phyloP scores from a whole-genome alignment of 2,888 invertebrate genomes.

The Lymantria monacha region DNA sequence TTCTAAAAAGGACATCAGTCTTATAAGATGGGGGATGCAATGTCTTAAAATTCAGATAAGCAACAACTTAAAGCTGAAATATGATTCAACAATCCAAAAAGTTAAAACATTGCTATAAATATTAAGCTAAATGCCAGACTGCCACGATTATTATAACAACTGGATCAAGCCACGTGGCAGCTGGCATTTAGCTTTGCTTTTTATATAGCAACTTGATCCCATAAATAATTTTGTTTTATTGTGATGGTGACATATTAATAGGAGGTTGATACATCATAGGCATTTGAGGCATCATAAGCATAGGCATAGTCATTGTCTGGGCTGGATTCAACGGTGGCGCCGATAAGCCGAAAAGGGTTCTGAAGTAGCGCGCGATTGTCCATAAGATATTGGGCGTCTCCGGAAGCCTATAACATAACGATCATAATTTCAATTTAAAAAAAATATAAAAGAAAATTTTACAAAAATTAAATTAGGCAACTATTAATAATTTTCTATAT shows the following conservation, averaged over 20 bases:
- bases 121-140: constrained; percentile 76
- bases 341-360: constrained; percentile 73
- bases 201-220: constrained; percentile 71
- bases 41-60: constrained; percentile 55
- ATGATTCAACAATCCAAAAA: constrained; percentile 46
- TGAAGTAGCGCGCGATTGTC: constrained; percentile 79
- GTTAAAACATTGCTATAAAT: constrained; percentile 63
- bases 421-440: constrained; percentile 12
- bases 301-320: constrained; percentile 70
- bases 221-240: constrained; percentile 69
- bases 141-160: constrained; percentile 52
- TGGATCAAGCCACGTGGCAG: constrained; percentile 74
- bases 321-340: constrained; percentile 65
- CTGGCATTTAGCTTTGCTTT: constrained; percentile 73
- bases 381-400: constrained; percentile 81
- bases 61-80: constrained; percentile 32
- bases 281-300: constrained; percentile 74
- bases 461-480: too few relatives aligned
- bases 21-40: constrained; percentile 50
- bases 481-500: too few relatives aligned
- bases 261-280: constrained; percentile 11
- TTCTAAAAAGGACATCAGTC: constrained; percentile 62
- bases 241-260: constrained; percentile 43
- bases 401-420: constrained; percentile 71
- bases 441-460: too few relatives aligned